Evolutionary conservation across 2,113 vertebrate species (phyloP).

Genomic region (Pluvialis apricaria): DNA sequence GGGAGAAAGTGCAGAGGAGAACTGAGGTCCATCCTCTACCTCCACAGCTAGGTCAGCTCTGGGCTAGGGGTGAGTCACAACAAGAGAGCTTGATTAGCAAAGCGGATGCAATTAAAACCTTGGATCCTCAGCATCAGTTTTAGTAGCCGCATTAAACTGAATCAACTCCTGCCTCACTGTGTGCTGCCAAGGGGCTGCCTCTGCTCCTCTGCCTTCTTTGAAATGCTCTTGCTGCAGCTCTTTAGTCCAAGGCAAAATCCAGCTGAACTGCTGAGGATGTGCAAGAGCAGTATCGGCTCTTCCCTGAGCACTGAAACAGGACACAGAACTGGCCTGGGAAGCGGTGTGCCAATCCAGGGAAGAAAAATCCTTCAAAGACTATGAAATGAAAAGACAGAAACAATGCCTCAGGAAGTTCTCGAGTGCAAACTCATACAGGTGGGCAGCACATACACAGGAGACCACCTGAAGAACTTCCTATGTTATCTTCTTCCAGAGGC

Average conservation of each 20-base stretch:
- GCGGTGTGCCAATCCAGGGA: background rate
- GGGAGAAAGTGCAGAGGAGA: background rate
- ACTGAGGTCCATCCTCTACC: background rate
- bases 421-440: background rate
- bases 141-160: background rate
- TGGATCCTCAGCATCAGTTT: background rate
- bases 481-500: background rate
- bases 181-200: background rate
- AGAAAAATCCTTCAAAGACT: background rate
- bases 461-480: background rate
- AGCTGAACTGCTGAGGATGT: background rate
- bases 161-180: background rate
- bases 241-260: background rate
- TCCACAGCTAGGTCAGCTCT: background rate
- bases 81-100: background rate
- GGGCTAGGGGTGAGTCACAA: background rate
- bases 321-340: background rate
- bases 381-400: background rate
- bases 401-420: background rate
- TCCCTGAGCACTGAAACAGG: background rate
- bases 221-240: background rate
- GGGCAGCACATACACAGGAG: background rate
- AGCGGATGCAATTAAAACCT: background rate
- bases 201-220: background rate
- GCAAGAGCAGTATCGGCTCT: background rate